Evolutionary conservation across 1,140 invertebrate species (phyloP).

Genomic region (Drosophila nebulosa): DNA sequence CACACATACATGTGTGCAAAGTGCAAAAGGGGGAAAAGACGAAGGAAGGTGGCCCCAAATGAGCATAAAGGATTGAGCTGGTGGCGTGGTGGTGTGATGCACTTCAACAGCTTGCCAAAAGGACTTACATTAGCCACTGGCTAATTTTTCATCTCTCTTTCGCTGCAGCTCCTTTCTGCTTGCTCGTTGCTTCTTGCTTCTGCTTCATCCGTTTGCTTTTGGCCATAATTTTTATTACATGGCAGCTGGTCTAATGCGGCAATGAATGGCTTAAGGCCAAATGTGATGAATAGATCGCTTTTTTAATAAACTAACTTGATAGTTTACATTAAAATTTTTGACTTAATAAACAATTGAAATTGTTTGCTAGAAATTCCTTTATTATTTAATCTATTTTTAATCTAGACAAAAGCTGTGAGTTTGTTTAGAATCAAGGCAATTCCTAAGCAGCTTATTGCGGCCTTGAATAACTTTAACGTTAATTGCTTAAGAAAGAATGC

Average conservation of each 20-base stretch:
- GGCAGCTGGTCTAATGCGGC: not conserved
- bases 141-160: constrained; percentile 25
- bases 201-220: not conserved
- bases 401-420: too few relatives aligned
- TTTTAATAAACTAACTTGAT: not conserved
- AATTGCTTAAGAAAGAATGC: not conserved
- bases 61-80: constrained; percentile 6
- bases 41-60: not conserved
- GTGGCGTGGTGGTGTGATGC: constrained; percentile 21
- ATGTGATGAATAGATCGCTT: not conserved
- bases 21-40: too few relatives aligned
- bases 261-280: not conserved
- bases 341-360: too few relatives aligned
- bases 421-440: not conserved
- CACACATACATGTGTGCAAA: too few relatives aligned
- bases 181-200: not conserved
- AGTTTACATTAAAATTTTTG: not conserved
- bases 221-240: not conserved
- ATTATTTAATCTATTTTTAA: too few relatives aligned
- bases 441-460: too few relatives aligned
- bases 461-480: not conserved
- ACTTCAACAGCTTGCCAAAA: constrained; percentile 51
- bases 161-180: not conserved
- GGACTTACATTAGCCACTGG: constrained; percentile 6
- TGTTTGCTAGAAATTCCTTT: too few relatives aligned